Base-by-base conservation (phyloP, 2,888 invertebrate species). In the Pecten maximus region DNA sequence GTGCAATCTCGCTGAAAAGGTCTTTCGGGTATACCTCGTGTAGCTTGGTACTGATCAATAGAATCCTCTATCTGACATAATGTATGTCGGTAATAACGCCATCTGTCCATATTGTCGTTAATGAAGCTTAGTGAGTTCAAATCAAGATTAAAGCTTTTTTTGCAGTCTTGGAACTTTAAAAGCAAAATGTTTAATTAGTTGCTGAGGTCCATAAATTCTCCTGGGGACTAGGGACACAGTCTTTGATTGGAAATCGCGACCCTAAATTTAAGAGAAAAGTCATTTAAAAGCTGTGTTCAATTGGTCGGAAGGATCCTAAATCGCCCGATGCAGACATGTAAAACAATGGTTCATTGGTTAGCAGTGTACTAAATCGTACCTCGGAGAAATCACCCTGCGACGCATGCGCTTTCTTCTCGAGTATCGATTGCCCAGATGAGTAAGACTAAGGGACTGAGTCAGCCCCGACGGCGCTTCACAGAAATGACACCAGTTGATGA, bases 401-500 rank as follows among this genome's bases (percentile, higher is more conserved):
- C 35, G 35, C 74, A 23, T 8, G 50, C 12, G 19, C 50, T 54
- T 3, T 23, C 10, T 74, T 74, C 35, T 28, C 28, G 0, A 8
- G 10, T 74, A 74, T 74, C 28, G 74, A 74, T 74, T 74, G 10
- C 74, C 74, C 74, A 35, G 28, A 28, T 74, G 74, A 74, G 74
- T 74, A 74, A 54, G 54, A 54, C n/a, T n/a, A n/a, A 35, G 74
- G 35, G 28, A 10, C 28, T 74, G 74, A 74, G 74, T 74, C 74
- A 74, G 74, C 74, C 74, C 74, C 35, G 35, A 28, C 2, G 35
- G 74, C 28, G 54, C 54, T 2, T 19, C 6, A n/a, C 19, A 54
- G 12, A 54, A 54, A 54, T 54, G 35, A 74, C 74, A 74, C 74
- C 74, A 35, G 74, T 74, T 74, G 74, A 74, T 60, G 60, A 16